A percentile compares a stretch with the other conserved stretches of the same genome.
These are phyloP conservation scores for Calypte anna DNA, from an alignment of 2,113 vertebrate genomes.

Conservation along the genomic window DNA sequence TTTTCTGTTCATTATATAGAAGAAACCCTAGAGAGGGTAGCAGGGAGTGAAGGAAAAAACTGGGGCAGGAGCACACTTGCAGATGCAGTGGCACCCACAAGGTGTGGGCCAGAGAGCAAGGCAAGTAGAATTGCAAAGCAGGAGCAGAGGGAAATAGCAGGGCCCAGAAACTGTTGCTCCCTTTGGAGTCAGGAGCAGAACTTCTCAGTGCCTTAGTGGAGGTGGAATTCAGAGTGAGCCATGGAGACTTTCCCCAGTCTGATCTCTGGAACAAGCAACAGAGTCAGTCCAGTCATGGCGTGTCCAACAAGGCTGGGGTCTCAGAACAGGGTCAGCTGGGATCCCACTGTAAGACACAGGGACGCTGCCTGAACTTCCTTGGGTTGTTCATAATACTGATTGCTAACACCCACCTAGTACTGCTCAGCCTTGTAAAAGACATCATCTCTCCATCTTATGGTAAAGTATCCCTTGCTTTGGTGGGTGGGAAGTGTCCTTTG, in stretches of 20 bases:
- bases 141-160: background rate
- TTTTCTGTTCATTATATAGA: background rate
- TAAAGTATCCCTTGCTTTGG: background rate
- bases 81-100: background rate
- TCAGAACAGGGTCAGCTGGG: background rate
- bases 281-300: accelerated
- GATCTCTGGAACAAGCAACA: background rate
- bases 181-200: background rate
- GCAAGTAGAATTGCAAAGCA: background rate
- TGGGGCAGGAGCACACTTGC: background rate
- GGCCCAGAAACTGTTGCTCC: background rate
- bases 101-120: background rate
- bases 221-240: background rate
- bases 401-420: background rate
- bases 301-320: background rate
- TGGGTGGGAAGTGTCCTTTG: conserved; percentile 48
- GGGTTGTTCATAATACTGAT: background rate
- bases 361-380: background rate
- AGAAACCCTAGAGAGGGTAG: background rate
- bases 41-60: background rate
- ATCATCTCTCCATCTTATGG: background rate
- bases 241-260: background rate
- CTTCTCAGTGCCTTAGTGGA: background rate
- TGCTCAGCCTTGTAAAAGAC: background rate
- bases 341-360: background rate